These are phyloP conservation scores for Torymus auratus DNA, from an alignment of 2,888 invertebrate genomes.

Conservation along the genomic window DNA sequence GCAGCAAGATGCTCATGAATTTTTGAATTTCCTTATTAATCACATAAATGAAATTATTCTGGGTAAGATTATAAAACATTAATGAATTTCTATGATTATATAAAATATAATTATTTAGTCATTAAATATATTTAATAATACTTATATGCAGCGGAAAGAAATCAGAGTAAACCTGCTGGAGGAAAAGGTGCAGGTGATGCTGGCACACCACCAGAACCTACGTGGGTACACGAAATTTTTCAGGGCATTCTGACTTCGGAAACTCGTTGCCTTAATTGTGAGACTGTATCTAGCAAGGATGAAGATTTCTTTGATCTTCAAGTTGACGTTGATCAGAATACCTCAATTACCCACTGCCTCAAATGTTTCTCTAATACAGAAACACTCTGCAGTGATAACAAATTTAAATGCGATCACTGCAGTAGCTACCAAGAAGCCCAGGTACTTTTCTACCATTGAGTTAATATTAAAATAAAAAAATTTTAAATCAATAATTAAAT, in stretches of 20 bases:
- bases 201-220: conserved; percentile 87
- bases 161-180: conserved; percentile 81
- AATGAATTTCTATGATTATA: conserved; percentile 9
- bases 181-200: conserved; percentile 78
- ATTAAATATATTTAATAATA: conserved; percentile 16
- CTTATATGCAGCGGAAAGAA: conserved; percentile 83
- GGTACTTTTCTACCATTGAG: conserved; percentile 69
- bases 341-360: conserved; percentile 98
- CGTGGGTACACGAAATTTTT: conserved; percentile 99
- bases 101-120: conserved; percentile 1
- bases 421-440: conserved; percentile 99
- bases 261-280: conserved; percentile 99
- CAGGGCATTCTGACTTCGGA: conserved; percentile 99
- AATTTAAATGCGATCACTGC: conserved; percentile 99
- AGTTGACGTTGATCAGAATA: conserved; percentile 99
- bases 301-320: conserved; percentile 99
- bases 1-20: conserved; percentile 99
- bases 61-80: conserved; percentile 80
- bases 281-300: conserved; percentile 99
- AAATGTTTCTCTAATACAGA: conserved; percentile 99
- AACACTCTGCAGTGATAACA: conserved; percentile 98
- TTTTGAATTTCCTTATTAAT: conserved; percentile 98
- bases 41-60: conserved; percentile 98
- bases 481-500: conserved; percentile 7
- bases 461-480: conserved; percentile 6